Base-by-base conservation (phyloP, 2,797 vertebrate genomes). In the Podarcis siculus region DNA sequence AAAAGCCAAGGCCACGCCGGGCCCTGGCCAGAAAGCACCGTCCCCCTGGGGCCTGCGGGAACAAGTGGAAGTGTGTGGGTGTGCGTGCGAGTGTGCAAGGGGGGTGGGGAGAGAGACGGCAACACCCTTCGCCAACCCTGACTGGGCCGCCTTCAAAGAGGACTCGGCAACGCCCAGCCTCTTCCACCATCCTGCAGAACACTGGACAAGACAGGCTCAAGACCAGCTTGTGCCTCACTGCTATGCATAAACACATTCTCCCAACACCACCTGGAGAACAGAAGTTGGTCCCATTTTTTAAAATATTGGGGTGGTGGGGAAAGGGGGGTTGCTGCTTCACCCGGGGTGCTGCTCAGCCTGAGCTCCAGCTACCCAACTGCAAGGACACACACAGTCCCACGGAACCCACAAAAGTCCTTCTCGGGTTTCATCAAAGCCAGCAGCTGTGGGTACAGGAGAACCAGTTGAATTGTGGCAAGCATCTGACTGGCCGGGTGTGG, bases 171-270 rank as follows among this genome's bases (percentile, higher is more conserved):
- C 2, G 23, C 27, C 69, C 8, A 71, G 69, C 8, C 30, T 71
- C 10, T 25, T 27, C 67, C 66, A 67, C 66, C 66, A 23, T 67
- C 27, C 69, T 71, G 27, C 27, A n/a, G 69, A 97, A 97, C 96
- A 97, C 96, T 97, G 96, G 95, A 93, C 75, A 95, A 95, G 95
- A 94, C 89, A 90, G 91, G 94, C 96, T 95, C 97, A 96, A 97
- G 97, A 89, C 96, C 97, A 96, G 97, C 97, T 97, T 95, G 96
- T 93, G 96, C 89, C 92, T 83, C 82, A 83, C 83, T 90, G 95
- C 92, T 90, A 87, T 92, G 92, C 93, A 94, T 94, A 96, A 89
- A 95, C 89, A 93, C 92, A 49, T 13, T 15, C 30, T 25, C 27
- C 42, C 3, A 55, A 55, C 49, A 3, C 77, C 69, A n/a, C 15